Evolutionary conservation across 2,888 invertebrate genomes (phyloP).

Genomic region (Julus scanicus): DNA sequence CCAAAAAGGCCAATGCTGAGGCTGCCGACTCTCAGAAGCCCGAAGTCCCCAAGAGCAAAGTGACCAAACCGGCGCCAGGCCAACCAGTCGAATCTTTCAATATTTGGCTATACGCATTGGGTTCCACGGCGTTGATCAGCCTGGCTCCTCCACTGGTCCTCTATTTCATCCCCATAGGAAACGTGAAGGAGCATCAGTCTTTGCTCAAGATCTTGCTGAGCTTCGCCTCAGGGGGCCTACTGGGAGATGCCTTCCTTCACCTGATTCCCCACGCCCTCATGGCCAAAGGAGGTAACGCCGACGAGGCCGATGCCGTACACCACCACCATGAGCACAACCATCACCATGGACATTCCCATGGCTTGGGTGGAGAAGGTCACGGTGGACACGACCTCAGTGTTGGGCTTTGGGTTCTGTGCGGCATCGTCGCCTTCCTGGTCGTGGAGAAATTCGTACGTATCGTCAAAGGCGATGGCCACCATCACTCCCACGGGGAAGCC

Average conservation of each 20-base stretch:
- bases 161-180: constrained; percentile 91
- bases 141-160: constrained; percentile 93
- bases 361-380: constrained; percentile 67
- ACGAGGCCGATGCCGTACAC: constrained; percentile 59
- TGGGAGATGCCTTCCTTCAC: constrained; percentile 99
- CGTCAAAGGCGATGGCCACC: constrained; percentile 85
- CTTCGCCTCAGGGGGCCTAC: constrained; percentile 93
- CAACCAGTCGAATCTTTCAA: constrained; percentile 55
- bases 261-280: constrained; percentile 94
- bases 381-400: constrained; percentile 86
- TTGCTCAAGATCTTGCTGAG: constrained; percentile 89
- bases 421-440: constrained; percentile 89
- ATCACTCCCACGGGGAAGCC: constrained; percentile 69
- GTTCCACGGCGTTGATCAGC: constrained; percentile 92
- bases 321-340: constrained; percentile 64
- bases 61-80: not conserved
- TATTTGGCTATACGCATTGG: constrained; percentile 84
- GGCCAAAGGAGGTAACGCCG: constrained; percentile 65
- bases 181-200: constrained; percentile 83
- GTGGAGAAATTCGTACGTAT: constrained; percentile 93
- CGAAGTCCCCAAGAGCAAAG: constrained; percentile 58
- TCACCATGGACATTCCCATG: constrained; percentile 70
- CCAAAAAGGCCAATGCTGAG: constrained; percentile 72
- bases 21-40: constrained; percentile 57
- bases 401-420: constrained; percentile 93